Evolutionary conservation across 2,888 invertebrate genomes (phyloP).

Genomic region (Parelbella ahira): DNA sequence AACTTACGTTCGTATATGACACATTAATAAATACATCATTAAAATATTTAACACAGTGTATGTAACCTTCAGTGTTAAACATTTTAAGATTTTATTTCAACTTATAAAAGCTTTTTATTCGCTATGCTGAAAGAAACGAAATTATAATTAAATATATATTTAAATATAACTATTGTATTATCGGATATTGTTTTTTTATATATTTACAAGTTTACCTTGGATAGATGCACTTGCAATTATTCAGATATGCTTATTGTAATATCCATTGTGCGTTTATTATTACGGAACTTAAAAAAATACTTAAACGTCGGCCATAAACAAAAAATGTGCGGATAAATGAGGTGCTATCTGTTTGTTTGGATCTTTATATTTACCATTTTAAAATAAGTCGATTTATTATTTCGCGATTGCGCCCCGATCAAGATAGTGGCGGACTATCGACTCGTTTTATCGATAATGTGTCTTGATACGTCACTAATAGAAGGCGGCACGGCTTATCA

Average conservation of each 20-base stretch:
- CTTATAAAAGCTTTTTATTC: too few species aligned
- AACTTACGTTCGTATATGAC: too few species aligned
- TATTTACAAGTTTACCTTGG: too few species aligned
- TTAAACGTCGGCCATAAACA: conserved; percentile 17
- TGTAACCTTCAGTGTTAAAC: too few species aligned
- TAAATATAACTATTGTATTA: neutral
- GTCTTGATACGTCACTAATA: conserved; percentile 69
- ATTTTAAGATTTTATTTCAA: too few species aligned
- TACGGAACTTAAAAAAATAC: conserved; percentile 18
- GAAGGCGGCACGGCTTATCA: conserved; percentile 63
- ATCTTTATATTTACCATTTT: conserved; percentile 27
- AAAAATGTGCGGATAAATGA: conserved; percentile 32
- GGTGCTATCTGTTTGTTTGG: conserved; percentile 21
- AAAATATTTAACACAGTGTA: too few species aligned
- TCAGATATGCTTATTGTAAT: conserved; percentile 1
- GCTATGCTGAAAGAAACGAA: too few species aligned
- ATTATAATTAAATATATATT: too few species aligned
- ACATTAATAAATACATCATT: too few species aligned
- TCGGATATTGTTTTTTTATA: too few species aligned
- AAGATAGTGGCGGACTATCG: conserved; percentile 57
- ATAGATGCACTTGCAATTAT: too few species aligned
- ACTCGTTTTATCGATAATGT: conserved; percentile 70
- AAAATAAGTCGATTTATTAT: conserved; percentile 57
- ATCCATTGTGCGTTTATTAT: conserved; percentile 1
- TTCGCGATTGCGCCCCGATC: conserved; percentile 51